Evolutionary conservation across 2,797 vertebrate species (phyloP).

Genomic region (Garrulus glandarius): DNA sequence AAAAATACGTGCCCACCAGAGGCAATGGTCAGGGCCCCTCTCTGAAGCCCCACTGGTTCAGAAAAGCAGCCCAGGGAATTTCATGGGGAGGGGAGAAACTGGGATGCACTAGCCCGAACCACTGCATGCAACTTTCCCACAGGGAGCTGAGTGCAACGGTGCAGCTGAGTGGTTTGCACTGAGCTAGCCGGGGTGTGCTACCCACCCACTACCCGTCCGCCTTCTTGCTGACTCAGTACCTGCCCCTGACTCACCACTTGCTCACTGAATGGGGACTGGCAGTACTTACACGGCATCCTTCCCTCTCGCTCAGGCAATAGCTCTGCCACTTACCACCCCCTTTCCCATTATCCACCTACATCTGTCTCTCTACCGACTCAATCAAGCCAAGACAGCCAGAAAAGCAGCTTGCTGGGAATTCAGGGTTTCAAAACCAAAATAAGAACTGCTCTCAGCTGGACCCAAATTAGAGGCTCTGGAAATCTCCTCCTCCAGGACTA

Average conservation of each 20-base stretch:
- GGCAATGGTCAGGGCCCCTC: background rate
- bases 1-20: background rate
- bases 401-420: constrained; percentile 38
- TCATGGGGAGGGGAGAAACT: background rate
- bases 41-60: background rate
- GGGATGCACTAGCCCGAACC: background rate
- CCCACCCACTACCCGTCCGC: background rate
- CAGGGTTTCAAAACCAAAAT: background rate
- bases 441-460: constrained; percentile 11
- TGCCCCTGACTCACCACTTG: constrained; percentile 55
- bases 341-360: constrained; percentile 60
- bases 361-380: constrained; percentile 51
- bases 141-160: background rate
- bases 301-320: constrained; percentile 35
- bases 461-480: background rate
- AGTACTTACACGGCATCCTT: constrained; percentile 36
- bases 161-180: background rate
- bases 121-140: background rate
- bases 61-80: background rate
- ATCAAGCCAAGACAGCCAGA: constrained; percentile 37
- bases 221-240: constrained; percentile 65
- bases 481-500: background rate
- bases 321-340: constrained; percentile 58
- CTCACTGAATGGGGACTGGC: constrained; percentile 60
- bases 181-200: background rate